A percentile compares a stretch with the other conserved stretches of the same genome.
These are phyloP conservation scores for Podilymbus podiceps DNA, from an alignment of 2,113 vertebrate species.

Conservation along the genomic window DNA sequence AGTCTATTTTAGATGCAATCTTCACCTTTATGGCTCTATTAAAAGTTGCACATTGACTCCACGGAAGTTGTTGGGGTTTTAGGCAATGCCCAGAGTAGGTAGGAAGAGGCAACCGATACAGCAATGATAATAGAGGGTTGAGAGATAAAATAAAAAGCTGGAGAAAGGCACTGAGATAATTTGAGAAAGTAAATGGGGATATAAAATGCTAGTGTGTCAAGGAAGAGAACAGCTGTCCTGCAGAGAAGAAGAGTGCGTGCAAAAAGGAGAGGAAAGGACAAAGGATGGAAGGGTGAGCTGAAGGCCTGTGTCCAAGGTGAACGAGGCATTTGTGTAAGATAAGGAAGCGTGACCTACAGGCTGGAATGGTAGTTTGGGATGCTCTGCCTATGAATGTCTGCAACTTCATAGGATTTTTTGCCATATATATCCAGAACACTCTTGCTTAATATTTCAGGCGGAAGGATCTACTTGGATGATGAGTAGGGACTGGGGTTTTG, in stretches of 20 bases:
- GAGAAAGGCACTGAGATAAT: background rate
- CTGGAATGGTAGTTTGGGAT: background rate
- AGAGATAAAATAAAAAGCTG: background rate
- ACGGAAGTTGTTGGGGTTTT: rapidly evolving
- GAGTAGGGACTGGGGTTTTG: background rate
- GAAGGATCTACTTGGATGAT: background rate
- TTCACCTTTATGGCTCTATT: background rate
- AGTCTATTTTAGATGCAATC: background rate
- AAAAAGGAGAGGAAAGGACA: background rate
- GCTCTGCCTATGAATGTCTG: background rate
- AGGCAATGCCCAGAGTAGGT: background rate
- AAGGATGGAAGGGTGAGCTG: background rate
- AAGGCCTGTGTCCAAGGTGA: background rate
- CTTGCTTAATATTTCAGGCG: background rate
- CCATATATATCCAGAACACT: background rate
- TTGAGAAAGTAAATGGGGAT: background rate
- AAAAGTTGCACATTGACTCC: background rate
- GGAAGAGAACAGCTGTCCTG: background rate
- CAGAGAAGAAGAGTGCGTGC: background rate
- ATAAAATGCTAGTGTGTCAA: background rate
- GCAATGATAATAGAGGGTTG: background rate
- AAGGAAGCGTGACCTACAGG: background rate
- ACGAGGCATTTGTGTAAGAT: background rate
- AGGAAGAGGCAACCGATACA: background rate
- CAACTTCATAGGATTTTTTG: background rate